phyloP scores from a whole-genome alignment of 2,888 invertebrate genomes.

The Mechanitis mazaeus region DNA sequence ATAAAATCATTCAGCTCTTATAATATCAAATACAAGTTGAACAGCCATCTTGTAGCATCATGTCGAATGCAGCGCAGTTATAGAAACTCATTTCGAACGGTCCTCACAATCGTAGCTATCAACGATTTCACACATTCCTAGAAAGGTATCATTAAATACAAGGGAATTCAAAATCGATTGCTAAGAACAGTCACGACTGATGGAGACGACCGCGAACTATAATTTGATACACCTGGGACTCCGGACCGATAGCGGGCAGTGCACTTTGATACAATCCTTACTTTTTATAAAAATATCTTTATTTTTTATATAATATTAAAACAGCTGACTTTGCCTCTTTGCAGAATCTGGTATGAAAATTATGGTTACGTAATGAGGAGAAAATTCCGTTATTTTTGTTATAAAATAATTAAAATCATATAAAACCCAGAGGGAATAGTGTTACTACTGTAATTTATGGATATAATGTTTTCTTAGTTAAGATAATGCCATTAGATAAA shows the following conservation, averaged over 20 bases:
- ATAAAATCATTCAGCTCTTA: too few species aligned
- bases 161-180: conserved; percentile 20
- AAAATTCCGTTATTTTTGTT: too few species aligned
- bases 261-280: too few species aligned
- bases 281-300: too few species aligned
- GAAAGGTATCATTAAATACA: conserved; percentile 20
- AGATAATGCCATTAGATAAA: conserved; percentile 28
- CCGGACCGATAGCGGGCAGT: too few species aligned
- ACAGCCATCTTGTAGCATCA: not conserved
- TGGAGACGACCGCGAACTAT: conserved; percentile 6
- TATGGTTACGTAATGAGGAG: too few species aligned
- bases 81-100: conserved; percentile 15
- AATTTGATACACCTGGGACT: conserved; percentile 12
- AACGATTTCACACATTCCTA: conserved; percentile 25
- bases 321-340: too few species aligned
- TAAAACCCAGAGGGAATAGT: conserved; percentile 4
- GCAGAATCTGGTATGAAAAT: too few species aligned
- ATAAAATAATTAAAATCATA: too few species aligned
- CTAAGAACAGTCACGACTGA: conserved; percentile 19
- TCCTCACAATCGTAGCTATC: conserved; percentile 20
- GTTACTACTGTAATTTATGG: conserved; percentile 20
- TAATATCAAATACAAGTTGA: too few species aligned
- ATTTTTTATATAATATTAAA: too few species aligned
- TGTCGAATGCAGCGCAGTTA: conserved; percentile 2
- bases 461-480: conserved; percentile 17